These are phyloP conservation scores for Eptatretus burgeri DNA, from an alignment of 2,113 vertebrate species.

Conservation along the genomic window DNA sequence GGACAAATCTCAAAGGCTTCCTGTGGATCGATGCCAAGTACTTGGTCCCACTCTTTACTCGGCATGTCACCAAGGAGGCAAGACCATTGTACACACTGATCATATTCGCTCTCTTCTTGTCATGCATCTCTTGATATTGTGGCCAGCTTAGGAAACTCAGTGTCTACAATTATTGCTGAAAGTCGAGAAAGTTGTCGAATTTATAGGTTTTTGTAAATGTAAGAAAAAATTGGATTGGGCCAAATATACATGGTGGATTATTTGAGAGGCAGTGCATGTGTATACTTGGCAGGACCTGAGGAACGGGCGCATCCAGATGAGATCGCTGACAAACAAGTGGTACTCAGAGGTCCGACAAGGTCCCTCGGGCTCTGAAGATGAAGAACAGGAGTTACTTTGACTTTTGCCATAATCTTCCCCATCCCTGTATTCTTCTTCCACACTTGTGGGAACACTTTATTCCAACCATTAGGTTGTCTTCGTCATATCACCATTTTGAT, in stretches of 20 bases:
- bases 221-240: background rate
- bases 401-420: background rate
- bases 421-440: too few relatives aligned
- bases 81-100: conserved; percentile 9
- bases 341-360: conserved; percentile 92
- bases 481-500: too few relatives aligned
- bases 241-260: too few relatives aligned
- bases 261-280: background rate
- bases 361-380: conserved; percentile 74
- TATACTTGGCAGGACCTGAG: conserved; percentile 37
- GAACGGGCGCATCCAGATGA: conserved; percentile 84
- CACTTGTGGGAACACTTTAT: too few relatives aligned
- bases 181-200: background rate
- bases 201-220: background rate
- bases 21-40: conserved; percentile 91
- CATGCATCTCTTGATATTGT: background rate
- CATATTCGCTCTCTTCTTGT: background rate
- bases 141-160: background rate
- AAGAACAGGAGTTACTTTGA: conserved; percentile 63
- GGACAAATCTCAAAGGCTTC: conserved; percentile 79
- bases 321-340: conserved; percentile 91
- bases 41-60: conserved; percentile 87
- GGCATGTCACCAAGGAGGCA: conserved; percentile 78
- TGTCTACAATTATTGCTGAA: background rate
- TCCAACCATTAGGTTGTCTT: too few relatives aligned